Percentiles rank a stretch among this genome's conserved stretches.
These are phyloP conservation scores for Naso thynnoides DNA, from an alignment of 2,797 vertebrate species.

Conservation along the genomic window DNA sequence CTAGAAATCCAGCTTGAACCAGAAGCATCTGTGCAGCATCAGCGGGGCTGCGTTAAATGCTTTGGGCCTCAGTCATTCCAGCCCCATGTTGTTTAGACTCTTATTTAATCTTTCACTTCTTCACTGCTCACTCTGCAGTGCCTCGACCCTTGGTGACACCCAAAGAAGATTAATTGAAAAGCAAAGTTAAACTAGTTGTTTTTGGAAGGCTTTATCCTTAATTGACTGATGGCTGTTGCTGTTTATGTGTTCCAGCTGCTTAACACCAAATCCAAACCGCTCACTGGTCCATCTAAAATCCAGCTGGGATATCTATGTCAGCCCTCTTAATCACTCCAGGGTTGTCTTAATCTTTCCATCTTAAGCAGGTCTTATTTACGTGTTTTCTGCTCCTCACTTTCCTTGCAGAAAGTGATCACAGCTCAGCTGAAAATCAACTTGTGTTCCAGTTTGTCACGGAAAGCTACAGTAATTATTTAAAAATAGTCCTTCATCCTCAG, in stretches of 20 bases:
- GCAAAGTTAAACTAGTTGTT: constrained; percentile 80
- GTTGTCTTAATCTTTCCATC: constrained; percentile 69
- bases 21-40: constrained; percentile 69
- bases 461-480: constrained; percentile 38
- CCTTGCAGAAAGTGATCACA: constrained; percentile 53
- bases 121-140: constrained; percentile 74
- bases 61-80: constrained; percentile 19
- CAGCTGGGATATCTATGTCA: constrained; percentile 74
- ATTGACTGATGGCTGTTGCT: constrained; percentile 78
- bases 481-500: constrained; percentile 10
- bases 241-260: constrained; percentile 72
- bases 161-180: constrained; percentile 79
- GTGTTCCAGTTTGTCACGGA: constrained; percentile 35
- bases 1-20: constrained; percentile 58
- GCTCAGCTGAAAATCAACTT: constrained; percentile 36
- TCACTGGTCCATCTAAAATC: constrained; percentile 60
- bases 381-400: constrained; percentile 70
- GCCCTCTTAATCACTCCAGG: constrained; percentile 69
- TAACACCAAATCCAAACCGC: constrained; percentile 59
- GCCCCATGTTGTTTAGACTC: constrained; percentile 56
- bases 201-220: constrained; percentile 74
- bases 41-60: constrained; percentile 56
- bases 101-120: constrained; percentile 69
- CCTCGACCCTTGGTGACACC: constrained; percentile 59
- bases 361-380: constrained; percentile 75